Evolutionary conservation across 2,888 invertebrate species (phyloP).

Genomic region (Sussaba pulchella): DNA sequence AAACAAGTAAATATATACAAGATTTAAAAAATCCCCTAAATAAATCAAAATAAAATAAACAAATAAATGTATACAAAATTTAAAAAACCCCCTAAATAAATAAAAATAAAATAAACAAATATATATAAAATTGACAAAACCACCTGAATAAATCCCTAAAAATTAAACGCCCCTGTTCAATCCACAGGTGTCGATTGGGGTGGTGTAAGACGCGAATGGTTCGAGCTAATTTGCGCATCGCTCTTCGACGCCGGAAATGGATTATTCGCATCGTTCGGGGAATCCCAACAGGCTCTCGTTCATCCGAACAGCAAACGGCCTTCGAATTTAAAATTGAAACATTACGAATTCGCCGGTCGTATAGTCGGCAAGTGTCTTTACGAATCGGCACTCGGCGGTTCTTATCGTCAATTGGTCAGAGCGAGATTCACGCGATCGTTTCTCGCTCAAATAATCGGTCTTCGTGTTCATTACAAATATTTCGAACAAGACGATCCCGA

Average conservation of each 20-base stretch:
- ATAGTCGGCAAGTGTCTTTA: constrained; percentile 97
- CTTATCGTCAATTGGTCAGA: constrained; percentile 95
- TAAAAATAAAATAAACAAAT: too few relatives aligned
- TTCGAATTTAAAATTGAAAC: constrained; percentile 91
- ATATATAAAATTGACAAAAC: too few relatives aligned
- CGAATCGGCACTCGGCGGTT: constrained; percentile 95
- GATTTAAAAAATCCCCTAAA: too few relatives aligned
- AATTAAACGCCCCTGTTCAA: background rate
- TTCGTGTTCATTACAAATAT: constrained; percentile 97
- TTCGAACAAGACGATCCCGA: constrained; percentile 99
- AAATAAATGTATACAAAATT: too few relatives aligned
- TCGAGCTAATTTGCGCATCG: constrained; percentile 94
- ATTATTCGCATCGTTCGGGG: constrained; percentile 94
- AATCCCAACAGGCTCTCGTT: constrained; percentile 94
- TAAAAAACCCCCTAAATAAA: too few relatives aligned
- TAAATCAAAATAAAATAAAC: too few relatives aligned
- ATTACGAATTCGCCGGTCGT: constrained; percentile 97
- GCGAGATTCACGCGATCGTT: constrained; percentile 96
- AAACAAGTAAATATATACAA: too few relatives aligned
- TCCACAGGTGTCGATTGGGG: constrained; percentile 95
- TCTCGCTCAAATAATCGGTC: constrained; percentile 96
- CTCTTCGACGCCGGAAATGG: constrained; percentile 94
- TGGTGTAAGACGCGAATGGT: constrained; percentile 97
- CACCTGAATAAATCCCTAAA: too few relatives aligned
- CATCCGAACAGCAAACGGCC: constrained; percentile 95